Percentiles rank a stretch among this genome's conserved stretches.
Conservation (phyloP, 1,140 invertebrate species). For the Trichonephila inaurata region DNA sequence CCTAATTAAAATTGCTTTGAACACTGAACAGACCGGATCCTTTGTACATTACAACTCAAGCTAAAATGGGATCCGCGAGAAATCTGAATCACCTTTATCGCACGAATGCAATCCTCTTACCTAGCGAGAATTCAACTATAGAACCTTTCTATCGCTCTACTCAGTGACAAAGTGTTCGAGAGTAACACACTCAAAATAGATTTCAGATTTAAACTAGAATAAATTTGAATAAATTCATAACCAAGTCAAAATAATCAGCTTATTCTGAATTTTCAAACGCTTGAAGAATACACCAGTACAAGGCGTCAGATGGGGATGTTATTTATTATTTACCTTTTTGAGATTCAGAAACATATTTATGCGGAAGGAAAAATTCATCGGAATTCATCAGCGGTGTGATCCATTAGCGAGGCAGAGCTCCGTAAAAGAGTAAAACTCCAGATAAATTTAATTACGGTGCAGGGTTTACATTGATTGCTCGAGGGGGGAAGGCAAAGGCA, state of each 20-base stretch:
- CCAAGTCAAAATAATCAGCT: slow-evolving; percentile 61
- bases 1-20: slow-evolving; percentile 8
- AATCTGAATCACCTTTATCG: neutral
- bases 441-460: slow-evolving; percentile 48
- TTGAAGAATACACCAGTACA: slow-evolving; percentile 14
- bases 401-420: slow-evolving; percentile 19
- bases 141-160: neutral
- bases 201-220: slow-evolving; percentile 43
- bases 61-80: neutral
- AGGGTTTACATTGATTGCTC: slow-evolving; percentile 32
- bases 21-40: neutral
- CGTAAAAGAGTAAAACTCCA: slow-evolving; percentile 45
- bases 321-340: slow-evolving; percentile 50
- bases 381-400: slow-evolving; percentile 55
- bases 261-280: slow-evolving; percentile 47
- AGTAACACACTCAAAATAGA: neutral
- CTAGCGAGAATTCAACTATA: neutral
- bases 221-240: slow-evolving; percentile 65
- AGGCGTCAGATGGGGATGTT: neutral
- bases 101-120: slow-evolving; percentile 10
- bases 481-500: neutral
- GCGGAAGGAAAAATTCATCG: slow-evolving; percentile 50
- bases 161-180: neutral
- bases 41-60: neutral
- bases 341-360: slow-evolving; percentile 46